Conservation (phyloP, 2,797 vertebrate genomes). For the Chaunax sp. region DNA sequence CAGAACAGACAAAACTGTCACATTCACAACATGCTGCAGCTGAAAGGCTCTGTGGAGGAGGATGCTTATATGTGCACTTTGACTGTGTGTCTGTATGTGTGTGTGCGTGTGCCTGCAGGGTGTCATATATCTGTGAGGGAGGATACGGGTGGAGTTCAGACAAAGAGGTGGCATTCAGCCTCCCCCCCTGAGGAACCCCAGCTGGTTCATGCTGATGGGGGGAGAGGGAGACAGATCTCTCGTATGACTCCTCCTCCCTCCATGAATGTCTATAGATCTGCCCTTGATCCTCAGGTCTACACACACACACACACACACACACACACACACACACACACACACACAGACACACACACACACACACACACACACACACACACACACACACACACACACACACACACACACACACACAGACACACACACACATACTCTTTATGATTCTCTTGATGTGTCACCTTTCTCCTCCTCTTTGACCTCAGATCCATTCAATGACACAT, state of each 20-base stretch:
- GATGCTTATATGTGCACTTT: background rate
- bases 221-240: constrained; percentile 29
- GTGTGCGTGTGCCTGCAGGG: background rate
- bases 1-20: constrained; percentile 6
- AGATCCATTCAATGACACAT: background rate
- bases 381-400: no score
- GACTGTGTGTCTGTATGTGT: background rate
- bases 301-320: constrained; percentile 6
- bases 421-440: background rate
- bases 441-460: constrained; percentile 17
- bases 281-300: constrained; percentile 36
- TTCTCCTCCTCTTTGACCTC: constrained; percentile 14
- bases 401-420: constrained; percentile 2
- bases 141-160: constrained; percentile 36
- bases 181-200: constrained; percentile 32
- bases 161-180: constrained; percentile 63
- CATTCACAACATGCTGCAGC: background rate
- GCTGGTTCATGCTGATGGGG: constrained; percentile 34
- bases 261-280: constrained; percentile 26
- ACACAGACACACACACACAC: no score
- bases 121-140: constrained; percentile 46
- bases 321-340: background rate
- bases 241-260: constrained; percentile 35
- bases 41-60: background rate
- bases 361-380: no score